A percentile compares a stretch with the other conserved stretches of the same genome.
These are phyloP conservation scores for Zoanthus gigantus DNA, from an alignment of 92 coral and sea anemone species.

Conservation along the genomic window DNA sequence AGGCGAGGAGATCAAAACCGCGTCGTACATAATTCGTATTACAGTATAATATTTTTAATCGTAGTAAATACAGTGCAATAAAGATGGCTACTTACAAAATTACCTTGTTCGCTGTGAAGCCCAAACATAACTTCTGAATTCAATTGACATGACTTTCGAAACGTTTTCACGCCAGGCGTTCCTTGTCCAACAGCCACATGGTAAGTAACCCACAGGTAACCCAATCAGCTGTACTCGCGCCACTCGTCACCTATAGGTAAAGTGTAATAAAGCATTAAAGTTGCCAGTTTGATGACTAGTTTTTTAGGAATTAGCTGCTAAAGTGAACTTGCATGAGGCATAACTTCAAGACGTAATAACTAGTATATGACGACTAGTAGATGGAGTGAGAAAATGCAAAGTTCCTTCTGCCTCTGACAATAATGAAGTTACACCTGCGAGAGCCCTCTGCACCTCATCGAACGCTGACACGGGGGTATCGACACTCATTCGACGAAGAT, in stretches of 20 bases:
- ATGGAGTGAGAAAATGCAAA: conserved; percentile 30
- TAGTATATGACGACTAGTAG: conserved; percentile 16
- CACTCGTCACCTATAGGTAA: no score
- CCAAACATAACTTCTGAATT: background rate
- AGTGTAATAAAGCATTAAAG: no score
- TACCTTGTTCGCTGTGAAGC: background rate
- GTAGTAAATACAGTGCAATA: background rate
- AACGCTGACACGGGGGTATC: conserved; percentile 1
- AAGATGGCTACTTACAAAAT: background rate
- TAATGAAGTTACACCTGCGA: conserved; percentile 45
- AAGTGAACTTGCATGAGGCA: no score
- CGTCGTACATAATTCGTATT: background rate
- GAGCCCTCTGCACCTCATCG: conserved; percentile 55
- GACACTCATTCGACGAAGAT: conserved; percentile 25
- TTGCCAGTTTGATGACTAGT: no score
- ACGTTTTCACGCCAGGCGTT: background rate
- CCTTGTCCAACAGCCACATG: background rate
- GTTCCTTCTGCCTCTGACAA: conserved; percentile 58
- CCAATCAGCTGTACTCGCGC: no score
- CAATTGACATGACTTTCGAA: background rate
- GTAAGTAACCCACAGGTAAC: no score
- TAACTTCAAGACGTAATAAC: no score
- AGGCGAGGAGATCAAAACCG: background rate
- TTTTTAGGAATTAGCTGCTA: no score
- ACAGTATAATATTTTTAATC: background rate